Evolutionary conservation across 2,888 invertebrate genomes (phyloP).

Genomic region (Bimastos eiseni): DNA sequence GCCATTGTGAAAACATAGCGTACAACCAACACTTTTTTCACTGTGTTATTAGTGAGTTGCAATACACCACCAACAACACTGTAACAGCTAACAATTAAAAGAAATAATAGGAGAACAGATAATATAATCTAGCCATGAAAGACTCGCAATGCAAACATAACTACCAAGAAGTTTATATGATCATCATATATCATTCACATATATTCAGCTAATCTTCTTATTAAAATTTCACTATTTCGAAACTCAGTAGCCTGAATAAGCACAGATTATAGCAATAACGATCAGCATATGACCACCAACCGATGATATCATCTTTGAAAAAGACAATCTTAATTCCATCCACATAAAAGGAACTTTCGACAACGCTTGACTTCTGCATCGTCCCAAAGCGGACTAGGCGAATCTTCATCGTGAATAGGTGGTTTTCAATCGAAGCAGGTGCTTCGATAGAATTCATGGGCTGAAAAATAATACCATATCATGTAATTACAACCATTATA

Average conservation of each 20-base stretch:
- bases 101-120: too few species aligned
- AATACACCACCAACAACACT: too few species aligned
- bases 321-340: conserved; percentile 18
- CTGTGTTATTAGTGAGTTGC: neutral
- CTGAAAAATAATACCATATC: neutral
- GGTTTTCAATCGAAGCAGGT: neutral
- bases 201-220: neutral
- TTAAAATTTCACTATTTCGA: neutral
- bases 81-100: too few species aligned
- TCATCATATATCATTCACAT: neutral
- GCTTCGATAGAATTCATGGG: neutral
- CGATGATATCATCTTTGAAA: neutral
- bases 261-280: neutral
- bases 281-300: neutral
- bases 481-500: too few species aligned
- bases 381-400: conserved; percentile 18
- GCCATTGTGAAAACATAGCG: neutral
- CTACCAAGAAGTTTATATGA: neutral
- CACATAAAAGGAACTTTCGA: neutral
- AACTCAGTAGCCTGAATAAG: neutral
- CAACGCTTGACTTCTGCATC: neutral
- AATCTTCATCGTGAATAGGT: conserved; percentile 10
- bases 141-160: neutral
- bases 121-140: too few species aligned
- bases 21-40: neutral